phyloP scores from a whole-genome alignment of 2,888 invertebrate species.

The Magallana nippona region DNA sequence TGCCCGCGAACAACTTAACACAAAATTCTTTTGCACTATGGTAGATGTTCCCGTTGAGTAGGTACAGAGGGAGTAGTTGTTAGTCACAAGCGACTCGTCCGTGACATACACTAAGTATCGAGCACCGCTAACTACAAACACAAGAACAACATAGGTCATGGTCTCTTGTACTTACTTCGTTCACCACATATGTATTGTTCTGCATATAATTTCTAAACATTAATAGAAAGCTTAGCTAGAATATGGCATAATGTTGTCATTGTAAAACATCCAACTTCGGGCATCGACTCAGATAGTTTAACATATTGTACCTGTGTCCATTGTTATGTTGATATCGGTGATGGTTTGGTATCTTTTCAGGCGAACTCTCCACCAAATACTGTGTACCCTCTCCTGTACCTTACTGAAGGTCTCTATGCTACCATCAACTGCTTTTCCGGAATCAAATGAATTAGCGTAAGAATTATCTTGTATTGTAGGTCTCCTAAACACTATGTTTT shows the following conservation, averaged over 20 bases:
- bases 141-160: not conserved
- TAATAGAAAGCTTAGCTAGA: no score
- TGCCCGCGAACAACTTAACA: not conserved
- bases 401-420: not conserved
- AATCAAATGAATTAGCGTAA: not conserved
- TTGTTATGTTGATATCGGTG: not conserved
- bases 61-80: not conserved
- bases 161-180: no score
- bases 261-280: no score
- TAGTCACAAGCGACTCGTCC: not conserved
- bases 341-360: not conserved
- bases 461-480: not conserved
- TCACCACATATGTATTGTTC: no score
- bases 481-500: not conserved
- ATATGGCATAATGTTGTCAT: no score
- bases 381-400: not conserved
- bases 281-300: no score
- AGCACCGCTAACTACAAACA: not conserved
- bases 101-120: not conserved
- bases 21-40: not conserved
- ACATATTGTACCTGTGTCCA: not conserved
- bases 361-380: not conserved
- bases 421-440: not conserved
- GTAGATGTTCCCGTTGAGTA: not conserved
- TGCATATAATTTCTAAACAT: no score